Percentiles rank a stretch among this genome's conserved stretches.
Conservation (phyloP, 2,888 invertebrate species). For the Nebria brevicollis region DNA sequence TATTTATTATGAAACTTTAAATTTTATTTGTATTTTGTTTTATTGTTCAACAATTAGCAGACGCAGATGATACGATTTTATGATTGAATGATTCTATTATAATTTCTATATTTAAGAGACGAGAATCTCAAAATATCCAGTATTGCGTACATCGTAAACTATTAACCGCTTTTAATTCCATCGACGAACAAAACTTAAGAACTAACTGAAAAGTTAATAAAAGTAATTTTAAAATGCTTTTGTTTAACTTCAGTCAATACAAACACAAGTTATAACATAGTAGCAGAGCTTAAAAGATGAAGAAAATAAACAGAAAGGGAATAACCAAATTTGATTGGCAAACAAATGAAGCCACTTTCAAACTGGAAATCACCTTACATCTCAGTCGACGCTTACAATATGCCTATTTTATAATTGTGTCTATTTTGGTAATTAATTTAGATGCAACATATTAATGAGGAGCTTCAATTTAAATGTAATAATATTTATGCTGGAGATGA, state of each 20-base stretch:
- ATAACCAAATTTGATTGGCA: not conserved
- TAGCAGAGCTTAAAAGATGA: not conserved
- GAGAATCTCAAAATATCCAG: too few relatives aligned
- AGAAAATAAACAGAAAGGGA: not conserved
- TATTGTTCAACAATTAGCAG: too few relatives aligned
- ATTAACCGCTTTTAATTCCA: too few relatives aligned
- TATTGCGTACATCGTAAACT: too few relatives aligned
- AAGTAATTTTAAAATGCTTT: not conserved
- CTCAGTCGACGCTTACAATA: not conserved
- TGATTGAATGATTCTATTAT: too few relatives aligned
- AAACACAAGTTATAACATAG: not conserved
- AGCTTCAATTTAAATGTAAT: slow-evolving; percentile 26
- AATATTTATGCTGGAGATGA: slow-evolving; percentile 19
- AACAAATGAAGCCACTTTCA: not conserved
- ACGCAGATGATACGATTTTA: too few relatives aligned
- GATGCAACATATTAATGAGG: slow-evolving; percentile 2
- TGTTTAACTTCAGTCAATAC: not conserved
- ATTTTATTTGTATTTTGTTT: too few relatives aligned
- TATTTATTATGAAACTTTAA: too few relatives aligned
- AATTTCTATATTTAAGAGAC: too few relatives aligned
- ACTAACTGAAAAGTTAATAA: not conserved
- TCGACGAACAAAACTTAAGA: too few relatives aligned
- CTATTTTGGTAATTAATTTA: slow-evolving; percentile 20
- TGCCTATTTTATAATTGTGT: slow-evolving; percentile 19
- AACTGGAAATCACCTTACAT: not conserved